Conservation (phyloP, 2,888 invertebrate genomes). For the Elegia similella region DNA sequence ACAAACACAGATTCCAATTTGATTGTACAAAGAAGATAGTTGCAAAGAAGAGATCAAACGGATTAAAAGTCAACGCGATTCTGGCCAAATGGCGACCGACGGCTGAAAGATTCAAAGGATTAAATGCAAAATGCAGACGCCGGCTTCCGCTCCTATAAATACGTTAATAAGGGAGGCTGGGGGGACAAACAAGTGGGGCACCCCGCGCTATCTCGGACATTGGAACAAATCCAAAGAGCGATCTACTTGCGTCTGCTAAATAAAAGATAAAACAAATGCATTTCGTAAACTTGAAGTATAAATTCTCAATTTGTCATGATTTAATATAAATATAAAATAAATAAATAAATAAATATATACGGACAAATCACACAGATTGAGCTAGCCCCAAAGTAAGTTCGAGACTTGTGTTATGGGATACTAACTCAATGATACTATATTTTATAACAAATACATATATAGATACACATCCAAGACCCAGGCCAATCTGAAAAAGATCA, state of each 20-base stretch:
- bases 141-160: constrained; percentile 1
- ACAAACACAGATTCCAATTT: no score
- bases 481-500: no score
- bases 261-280: not conserved
- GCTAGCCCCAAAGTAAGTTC: no score
- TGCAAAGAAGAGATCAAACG: not conserved
- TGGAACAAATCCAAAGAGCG: not conserved
- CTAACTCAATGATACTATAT: no score
- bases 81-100: constrained; percentile 5
- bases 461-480: no score
- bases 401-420: no score
- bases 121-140: constrained; percentile 5
- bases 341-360: no score
- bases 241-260: constrained; percentile 4
- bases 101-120: constrained; percentile 9
- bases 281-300: no score
- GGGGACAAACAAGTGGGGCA: not conserved
- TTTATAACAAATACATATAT: no score
- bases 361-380: no score
- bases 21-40: not conserved
- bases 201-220: not conserved
- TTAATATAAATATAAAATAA: no score
- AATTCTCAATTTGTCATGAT: no score
- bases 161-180: not conserved
- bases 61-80: constrained; percentile 17